phyloP scores from a whole-genome alignment of 1,140 invertebrate species.

The Mactra quadrangularis region DNA sequence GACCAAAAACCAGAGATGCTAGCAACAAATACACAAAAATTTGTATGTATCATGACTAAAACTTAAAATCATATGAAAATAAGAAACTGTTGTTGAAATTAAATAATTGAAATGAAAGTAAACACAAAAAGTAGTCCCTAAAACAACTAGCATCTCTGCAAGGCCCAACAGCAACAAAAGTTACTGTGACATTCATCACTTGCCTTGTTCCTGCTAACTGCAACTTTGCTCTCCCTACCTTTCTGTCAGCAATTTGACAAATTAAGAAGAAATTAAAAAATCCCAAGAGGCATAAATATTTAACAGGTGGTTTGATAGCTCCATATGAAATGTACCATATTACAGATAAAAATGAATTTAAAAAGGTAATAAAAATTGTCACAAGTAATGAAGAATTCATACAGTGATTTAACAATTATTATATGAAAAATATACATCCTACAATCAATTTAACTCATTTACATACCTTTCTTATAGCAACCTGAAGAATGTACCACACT shows the following conservation, averaged over 20 bases:
- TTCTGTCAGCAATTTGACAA: no score
- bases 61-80: neutral
- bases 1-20: constrained; percentile 37
- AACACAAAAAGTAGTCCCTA: neutral
- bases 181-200: constrained; percentile 53
- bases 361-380: no score
- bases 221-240: no score
- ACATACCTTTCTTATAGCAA: constrained; percentile 25
- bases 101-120: neutral
- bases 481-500: constrained; percentile 1
- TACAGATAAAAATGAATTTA: no score
- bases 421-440: no score
- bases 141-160: constrained; percentile 30
- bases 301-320: no score
- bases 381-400: no score
- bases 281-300: no score
- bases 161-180: constrained; percentile 66
- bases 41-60: neutral
- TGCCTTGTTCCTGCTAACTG: constrained; percentile 56
- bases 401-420: no score
- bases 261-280: no score
- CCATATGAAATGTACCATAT: no score
- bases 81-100: neutral
- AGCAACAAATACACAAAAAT: neutral
- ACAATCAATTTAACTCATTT: constrained; percentile 3